Base-by-base conservation (phyloP, 64 coral and sea anemone genomes). In the Stichodactyla helianthus region DNA sequence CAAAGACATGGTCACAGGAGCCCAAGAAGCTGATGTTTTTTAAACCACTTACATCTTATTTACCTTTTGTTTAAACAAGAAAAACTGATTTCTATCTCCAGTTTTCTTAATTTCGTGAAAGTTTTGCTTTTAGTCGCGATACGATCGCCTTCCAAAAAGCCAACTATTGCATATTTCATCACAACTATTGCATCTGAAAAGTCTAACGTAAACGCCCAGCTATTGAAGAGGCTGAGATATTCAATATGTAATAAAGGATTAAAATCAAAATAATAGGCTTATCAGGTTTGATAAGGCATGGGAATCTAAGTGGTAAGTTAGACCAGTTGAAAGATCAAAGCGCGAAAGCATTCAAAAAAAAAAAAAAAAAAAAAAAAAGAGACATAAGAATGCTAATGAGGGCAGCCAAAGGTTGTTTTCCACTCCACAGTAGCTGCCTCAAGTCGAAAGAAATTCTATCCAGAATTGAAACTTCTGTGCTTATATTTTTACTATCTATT, bases 51-150 rank as follows among this genome's bases (percentile, higher is more conserved):
- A 13, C 27, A 74, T 74, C 68, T 74, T 31, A 31, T 74, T 74
- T 74, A 74, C 26, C 27, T 31, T 74, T 8, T 11, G n/a, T 74
- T 23, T 8, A 74, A 74, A 74, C 27, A 27, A 74, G 68, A 74
- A 74, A 9, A n/a, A 9, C 4, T 74, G 68, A 74, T 74, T 26
- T 74, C 4, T 27, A 74, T 74, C 68, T 28, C 2, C 10, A 74
- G 22, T 74, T 74, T 23, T 65, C 22, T 74, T n/a, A 31, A 74
- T 74, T 74, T 23, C 12, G 23, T 74, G 68, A 74, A 74, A 27
- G n/a, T 74, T 74, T 74, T 74, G 68, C 68, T 74, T 74, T 74
- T 74, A 74, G 68, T 74, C 8, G 23, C 11, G 68, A 74, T 74
- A 74, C 68, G 10, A 71, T 74, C 68, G 68, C 68, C 23, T 11